Evolutionary conservation across 2,797 vertebrate species (phyloP), one percentile per base, ranked within the genome.

Genomic region (Adelosebastes latens): DNA sequence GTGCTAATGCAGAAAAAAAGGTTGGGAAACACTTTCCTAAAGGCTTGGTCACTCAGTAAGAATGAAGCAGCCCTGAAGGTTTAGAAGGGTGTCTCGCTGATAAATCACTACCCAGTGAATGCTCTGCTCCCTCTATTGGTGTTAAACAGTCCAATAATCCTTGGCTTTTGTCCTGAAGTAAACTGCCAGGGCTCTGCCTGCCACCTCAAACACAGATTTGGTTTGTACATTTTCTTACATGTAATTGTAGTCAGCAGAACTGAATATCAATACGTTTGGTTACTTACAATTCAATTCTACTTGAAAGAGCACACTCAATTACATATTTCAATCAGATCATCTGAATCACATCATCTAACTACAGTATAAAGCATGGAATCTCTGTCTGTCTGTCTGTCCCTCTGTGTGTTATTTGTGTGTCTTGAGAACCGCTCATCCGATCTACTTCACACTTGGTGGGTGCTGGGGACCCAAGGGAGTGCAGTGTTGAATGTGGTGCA

Each of bases 11-110:
- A 61, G 14, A 25, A 31, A 32, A 58, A 53, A 7, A 9, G 18
- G 6, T 18, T 16, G 6, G 8, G 20, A 25, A 39, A 65, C 56
- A 56, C 61, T 66, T 64, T 67, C 12, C 61, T 61, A 13, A 75
- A 64, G 31, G 55, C 32, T 68, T 56, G 49, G 59, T 64, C 32
- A 25, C 1, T 31, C n/a, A 34, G 52, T 75, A 31, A 74, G 42
- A 77, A 52, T 39, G n/a, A 29, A 71, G 32, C 58, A 31, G 36
- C 58, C 68, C 39, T 78, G 16, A 65, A 75, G 66, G 46, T 78
- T 75, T 29, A 68, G 69, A 42, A 63, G 24, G 29, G 74, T 80
- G 81, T 75, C 79, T 81, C 16, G 59, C 46, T 72, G 69, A 78
- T 78, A 66, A 62, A 77, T 83, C 56, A 61, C 70, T 39, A 31